Evolutionary conservation across 2,888 invertebrate species (phyloP).

Genomic region (Sphaerophoria rueppellii): DNA sequence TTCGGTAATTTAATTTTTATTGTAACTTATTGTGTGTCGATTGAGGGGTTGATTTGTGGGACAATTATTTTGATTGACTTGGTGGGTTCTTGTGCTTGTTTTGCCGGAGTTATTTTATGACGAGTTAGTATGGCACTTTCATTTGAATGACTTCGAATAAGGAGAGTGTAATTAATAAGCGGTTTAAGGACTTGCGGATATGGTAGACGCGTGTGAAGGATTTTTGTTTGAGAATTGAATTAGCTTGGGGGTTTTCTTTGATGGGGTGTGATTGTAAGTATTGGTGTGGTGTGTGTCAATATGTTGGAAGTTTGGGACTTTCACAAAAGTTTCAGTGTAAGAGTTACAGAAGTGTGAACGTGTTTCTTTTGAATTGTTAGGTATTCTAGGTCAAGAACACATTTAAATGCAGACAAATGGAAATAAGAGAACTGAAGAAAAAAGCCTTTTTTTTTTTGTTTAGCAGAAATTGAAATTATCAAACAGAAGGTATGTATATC

Average conservation of each 20-base stretch:
- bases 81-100: constrained; percentile 39
- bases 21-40: constrained; percentile 22
- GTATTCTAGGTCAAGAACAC: no score
- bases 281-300: background rate
- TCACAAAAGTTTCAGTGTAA: no score
- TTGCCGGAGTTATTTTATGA: constrained; percentile 20
- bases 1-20: constrained; percentile 38
- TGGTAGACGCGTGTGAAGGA: constrained; percentile 60
- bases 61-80: constrained; percentile 53
- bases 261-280: background rate
- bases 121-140: constrained; percentile 46
- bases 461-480: no score
- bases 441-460: no score
- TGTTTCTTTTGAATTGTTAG: no score
- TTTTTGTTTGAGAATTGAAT: constrained; percentile 28
- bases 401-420: no score
- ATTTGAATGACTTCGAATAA: constrained; percentile 61
- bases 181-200: constrained; percentile 61
- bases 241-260: constrained; percentile 22
- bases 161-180: constrained; percentile 62
- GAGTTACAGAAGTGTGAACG: no score
- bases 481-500: no score
- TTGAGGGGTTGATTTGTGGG: constrained; percentile 41
- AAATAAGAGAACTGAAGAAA: no score
- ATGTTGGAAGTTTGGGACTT: background rate